Base-by-base conservation (phyloP, 2,888 invertebrate species). In the Acanthosepion pharaonis region DNA sequence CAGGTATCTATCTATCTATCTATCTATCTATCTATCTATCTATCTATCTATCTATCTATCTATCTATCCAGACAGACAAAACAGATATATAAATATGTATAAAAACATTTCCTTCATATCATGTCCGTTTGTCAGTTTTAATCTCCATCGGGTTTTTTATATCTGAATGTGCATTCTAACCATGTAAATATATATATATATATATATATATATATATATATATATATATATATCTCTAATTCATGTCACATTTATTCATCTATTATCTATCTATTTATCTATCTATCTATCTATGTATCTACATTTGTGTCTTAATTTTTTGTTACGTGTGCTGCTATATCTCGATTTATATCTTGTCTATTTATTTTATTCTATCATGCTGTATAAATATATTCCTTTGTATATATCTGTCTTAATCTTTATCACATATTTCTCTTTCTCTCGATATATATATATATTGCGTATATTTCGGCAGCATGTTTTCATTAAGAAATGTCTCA, bases 201-300 rank as follows among this genome's bases (percentile, higher is more conserved):
- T n/a, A 92, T 92, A 4, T 92, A 18, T 92, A 15, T 92, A 92
- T 48, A 92, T 92, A 92, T 92, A 48, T 49, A 48, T 48, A 92
- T 92, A 48, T 48, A 18, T 92, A 1, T 91, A 0, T 91, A 1
- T 91, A 1, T 28, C 0, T 28, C 11, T 91, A 25, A 33, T 51
- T 51, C 51, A 9, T 6, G 51, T 51, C 51, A 9, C 33, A 92
- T 92, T n/a, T n/a, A n/a, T n/a, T n/a, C n/a, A 28, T 28, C n/a
- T 28, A n/a, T 91, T n/a, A n/a, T n/a, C n/a, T n/a, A n/a, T n/a
- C n/a, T n/a, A n/a, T n/a, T n/a, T n/a, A n/a, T n/a, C 42, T 92
- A 92, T 92, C 42, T 92, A 92, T 92, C 42, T 92, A 92, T 92
- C 42, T 92, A 92, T 92, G 20, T 92, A 48, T 92, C 42, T 92